Evolutionary conservation across 2,113 vertebrate species (phyloP).

Genomic region (Sigmodon hispidus): DNA sequence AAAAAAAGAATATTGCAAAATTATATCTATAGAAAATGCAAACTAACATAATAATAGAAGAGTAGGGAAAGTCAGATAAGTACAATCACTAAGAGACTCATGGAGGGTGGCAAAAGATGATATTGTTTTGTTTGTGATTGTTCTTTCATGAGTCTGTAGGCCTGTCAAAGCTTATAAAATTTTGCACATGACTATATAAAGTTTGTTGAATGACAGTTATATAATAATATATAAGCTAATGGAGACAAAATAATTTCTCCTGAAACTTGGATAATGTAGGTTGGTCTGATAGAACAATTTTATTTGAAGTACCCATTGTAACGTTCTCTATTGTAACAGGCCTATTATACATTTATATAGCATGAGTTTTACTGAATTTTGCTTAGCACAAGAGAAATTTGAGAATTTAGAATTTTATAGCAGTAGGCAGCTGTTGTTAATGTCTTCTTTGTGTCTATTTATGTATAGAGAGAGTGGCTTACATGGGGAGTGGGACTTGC

Average conservation of each 20-base stretch:
- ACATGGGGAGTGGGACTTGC: fast-evolving
- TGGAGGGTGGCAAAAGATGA: neutral
- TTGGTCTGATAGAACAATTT: neutral
- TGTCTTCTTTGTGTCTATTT: neutral
- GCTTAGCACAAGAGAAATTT: neutral
- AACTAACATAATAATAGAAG: neutral
- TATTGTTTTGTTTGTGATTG: neutral
- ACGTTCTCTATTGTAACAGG: neutral
- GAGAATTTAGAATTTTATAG: neutral
- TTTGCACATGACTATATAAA: neutral
- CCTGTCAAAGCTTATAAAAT: neutral
- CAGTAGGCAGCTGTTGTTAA: neutral
- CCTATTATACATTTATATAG: neutral
- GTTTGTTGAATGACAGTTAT: neutral
- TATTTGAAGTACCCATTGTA: neutral
- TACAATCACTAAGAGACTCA: neutral
- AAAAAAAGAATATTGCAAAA: neutral
- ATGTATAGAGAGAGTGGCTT: neutral
- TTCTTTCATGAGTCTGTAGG: neutral
- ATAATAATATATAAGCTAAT: neutral
- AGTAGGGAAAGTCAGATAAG: neutral
- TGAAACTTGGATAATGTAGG: neutral
- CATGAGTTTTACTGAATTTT: neutral
- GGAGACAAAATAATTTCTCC: neutral
- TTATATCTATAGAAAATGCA: neutral